Evolutionary conservation across 2,113 vertebrate genomes (phyloP).

Genomic region (Oncorhynchus masou): DNA sequence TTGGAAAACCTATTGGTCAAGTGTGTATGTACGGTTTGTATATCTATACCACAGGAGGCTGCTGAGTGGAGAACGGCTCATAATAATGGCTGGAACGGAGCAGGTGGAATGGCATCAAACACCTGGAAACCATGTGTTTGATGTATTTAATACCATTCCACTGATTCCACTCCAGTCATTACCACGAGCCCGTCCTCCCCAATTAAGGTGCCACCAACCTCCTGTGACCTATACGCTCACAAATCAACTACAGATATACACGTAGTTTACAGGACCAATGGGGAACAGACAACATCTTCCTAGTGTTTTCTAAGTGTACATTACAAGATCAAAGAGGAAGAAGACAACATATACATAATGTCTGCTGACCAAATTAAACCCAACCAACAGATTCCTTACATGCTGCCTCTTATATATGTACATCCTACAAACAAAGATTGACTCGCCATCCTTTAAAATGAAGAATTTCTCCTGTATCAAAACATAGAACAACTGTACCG

Average conservation of each 20-base stretch:
- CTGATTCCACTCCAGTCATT: too few relatives aligned
- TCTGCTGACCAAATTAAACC: conserved; percentile 59
- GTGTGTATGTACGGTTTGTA: conserved; percentile 36
- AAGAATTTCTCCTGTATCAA: conserved; percentile 76
- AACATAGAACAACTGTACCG: conserved; percentile 94
- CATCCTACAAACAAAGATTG: conserved; percentile 53
- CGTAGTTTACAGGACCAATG: conserved; percentile 56
- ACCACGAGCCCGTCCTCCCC: too few relatives aligned
- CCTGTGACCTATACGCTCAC: conserved; percentile 41
- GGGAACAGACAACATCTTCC: conserved; percentile 45
- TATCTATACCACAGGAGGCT: conserved; percentile 30
- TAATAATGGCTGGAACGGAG: too few relatives aligned
- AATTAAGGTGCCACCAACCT: too few relatives aligned
- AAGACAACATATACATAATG: conserved; percentile 43
- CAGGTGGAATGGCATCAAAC: too few relatives aligned
- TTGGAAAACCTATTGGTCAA: conserved; percentile 68
- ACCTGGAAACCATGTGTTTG: too few relatives aligned
- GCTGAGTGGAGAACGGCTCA: too few relatives aligned
- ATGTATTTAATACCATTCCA: too few relatives aligned
- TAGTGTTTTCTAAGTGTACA: conserved; percentile 52
- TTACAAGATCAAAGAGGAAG: conserved; percentile 45
- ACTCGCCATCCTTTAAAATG: conserved; percentile 61
- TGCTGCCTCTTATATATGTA: conserved; percentile 56
- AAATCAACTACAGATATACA: conserved; percentile 58
- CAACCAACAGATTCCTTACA: conserved; percentile 45